Base-by-base conservation (phyloP, 2,797 vertebrate species). In the Enteromius paludinosus region DNA sequence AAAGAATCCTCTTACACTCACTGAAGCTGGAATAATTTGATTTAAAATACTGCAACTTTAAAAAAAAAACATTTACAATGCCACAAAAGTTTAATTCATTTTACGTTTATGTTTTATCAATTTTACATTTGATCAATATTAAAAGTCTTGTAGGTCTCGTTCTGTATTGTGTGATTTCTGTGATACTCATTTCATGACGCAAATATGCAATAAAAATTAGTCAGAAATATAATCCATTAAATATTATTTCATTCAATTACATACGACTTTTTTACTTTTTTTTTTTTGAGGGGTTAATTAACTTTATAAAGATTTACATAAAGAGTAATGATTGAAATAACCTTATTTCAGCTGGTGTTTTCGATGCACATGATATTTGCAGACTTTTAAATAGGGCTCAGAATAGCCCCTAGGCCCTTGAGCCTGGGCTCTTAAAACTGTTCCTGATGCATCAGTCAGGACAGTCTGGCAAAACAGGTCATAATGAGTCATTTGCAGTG, bases 401-500 rank as follows among this genome's bases (percentile, higher is more conserved):
- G 25, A 78, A 49, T n/a, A 3, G 11, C 43, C 3, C 62, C 41
- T 30, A 23, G n/a, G n/a, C n/a, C n/a, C 12, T 66, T 5, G 62
- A 35, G 41, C 59, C 12, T 20, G 15, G 18, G n/a, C n/a, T 66
- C 17, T 73, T 33, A 56, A 15, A 78, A 41, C 54, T 78, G 30
- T 23, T 68, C 30, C 68, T 79, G 25, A 79, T 41, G 30, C 33
- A 61, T 25, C 81, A 73, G 41, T 41, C 12, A 35, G 62, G 49
- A 54, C 38, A 79, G 49, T 28, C 9, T 3, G 45, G 61, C 33
- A 41, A 28, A 14, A 20, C 47, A 47, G 33, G 17, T 18, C 45
- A 79, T 70, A 79, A 75, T 78, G 38, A 78, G 68, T 35, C 23
- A 78, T 81, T 83, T 85, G 52, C 70, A 59, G 45, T n/a, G 15